Percentiles rank a stretch among this genome's conserved stretches.
phyloP scores from a whole-genome alignment of 2,113 vertebrate species.

The Burhinus oedicnemus region DNA sequence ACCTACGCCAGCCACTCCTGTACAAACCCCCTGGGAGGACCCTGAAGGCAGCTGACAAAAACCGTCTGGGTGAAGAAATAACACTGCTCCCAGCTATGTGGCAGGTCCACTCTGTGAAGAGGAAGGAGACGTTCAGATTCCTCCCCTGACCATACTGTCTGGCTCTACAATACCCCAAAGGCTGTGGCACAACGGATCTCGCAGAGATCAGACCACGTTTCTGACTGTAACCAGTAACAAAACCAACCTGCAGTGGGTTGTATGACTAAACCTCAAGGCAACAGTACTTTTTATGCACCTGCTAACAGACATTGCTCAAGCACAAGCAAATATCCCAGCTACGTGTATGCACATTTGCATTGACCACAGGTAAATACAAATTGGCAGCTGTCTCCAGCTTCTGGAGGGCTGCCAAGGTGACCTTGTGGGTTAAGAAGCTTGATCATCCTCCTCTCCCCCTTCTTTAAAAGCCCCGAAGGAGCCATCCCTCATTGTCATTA shows the following conservation, averaged over 20 bases:
- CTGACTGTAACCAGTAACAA: not conserved
- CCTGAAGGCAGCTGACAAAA: not conserved
- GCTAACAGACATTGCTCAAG: not conserved
- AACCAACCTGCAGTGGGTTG: not conserved
- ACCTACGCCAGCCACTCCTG: not conserved
- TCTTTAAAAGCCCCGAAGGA: not conserved
- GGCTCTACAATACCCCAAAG: not conserved
- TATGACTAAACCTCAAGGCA: not conserved
- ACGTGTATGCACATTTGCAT: not conserved
- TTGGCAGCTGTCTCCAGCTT: not conserved
- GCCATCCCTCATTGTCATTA: slow-evolving; percentile 11
- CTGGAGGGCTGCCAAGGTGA: not conserved
- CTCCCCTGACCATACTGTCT: not conserved
- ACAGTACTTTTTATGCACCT: not conserved
- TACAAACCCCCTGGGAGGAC: not conserved
- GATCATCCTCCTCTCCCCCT: not conserved
- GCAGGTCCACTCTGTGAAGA: not conserved
- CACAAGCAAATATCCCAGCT: not conserved
- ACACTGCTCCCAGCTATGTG: not conserved
- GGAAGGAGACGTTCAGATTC: not conserved
- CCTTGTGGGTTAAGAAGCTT: not conserved
- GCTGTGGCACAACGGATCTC: not conserved
- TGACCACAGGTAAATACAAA: not conserved
- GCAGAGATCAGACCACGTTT: not conserved
- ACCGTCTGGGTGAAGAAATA: not conserved